Conservation (phyloP, 23 tunicate species). For the Botrylloides violaceus region DNA sequence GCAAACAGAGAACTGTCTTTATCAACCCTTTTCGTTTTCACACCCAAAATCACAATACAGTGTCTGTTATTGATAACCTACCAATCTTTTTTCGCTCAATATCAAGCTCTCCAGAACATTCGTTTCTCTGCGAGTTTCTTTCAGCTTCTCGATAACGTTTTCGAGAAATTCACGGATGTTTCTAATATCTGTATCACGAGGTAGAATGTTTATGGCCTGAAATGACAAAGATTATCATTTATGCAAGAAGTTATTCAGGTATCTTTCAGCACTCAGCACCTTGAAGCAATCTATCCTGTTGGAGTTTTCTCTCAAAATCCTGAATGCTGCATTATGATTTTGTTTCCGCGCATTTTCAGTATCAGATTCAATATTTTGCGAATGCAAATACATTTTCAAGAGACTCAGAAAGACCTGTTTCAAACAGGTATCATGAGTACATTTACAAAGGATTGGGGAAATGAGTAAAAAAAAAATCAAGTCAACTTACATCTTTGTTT, state of each 20-base stretch:
- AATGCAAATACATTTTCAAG: slow-evolving; percentile 54
- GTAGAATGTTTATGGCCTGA: slow-evolving; percentile 53
- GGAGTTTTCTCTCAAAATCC: slow-evolving; percentile 42
- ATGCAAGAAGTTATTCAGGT: too few species aligned
- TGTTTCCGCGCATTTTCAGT: not conserved
- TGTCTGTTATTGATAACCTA: not conserved
- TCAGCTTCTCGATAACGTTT: slow-evolving; percentile 42
- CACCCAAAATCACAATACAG: not conserved
- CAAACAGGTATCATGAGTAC: too few species aligned
- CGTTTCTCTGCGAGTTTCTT: slow-evolving; percentile 28
- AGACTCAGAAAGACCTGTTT: slow-evolving; percentile 49
- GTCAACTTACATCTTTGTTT: slow-evolving; percentile 74
- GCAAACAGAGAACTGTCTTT: not conserved
- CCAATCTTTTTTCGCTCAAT: slow-evolving; percentile 56
- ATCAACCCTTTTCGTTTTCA: not conserved
- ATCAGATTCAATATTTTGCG: not conserved
- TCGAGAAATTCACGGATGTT: slow-evolving; percentile 35
- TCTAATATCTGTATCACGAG: slow-evolving; percentile 15
- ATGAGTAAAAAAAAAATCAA: too few species aligned
- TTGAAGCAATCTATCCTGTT: slow-evolving; percentile 44
- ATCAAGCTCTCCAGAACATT: slow-evolving; percentile 53
- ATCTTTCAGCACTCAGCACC: too few species aligned
- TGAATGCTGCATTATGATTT: slow-evolving; percentile 36
- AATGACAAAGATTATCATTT: not conserved
- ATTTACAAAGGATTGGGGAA: too few species aligned